These are phyloP conservation scores for Meteorus sp. DNA, from an alignment of 1,140 invertebrate genomes.

Conservation along the genomic window DNA sequence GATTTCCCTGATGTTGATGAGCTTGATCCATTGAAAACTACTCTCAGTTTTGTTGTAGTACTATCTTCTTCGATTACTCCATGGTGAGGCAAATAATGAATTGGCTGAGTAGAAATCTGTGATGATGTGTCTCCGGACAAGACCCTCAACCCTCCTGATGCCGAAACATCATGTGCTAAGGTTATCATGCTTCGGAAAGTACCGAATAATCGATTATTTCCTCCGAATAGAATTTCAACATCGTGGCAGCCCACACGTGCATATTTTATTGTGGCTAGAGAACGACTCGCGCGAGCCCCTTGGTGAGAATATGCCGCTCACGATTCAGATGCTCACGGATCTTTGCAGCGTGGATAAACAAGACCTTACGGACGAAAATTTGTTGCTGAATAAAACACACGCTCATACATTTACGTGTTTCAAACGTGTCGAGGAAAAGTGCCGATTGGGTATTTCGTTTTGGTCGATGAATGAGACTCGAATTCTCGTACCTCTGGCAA, in stretches of 20 bases:
- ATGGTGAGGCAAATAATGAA: constrained; percentile 44
- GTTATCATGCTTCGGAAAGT: background rate
- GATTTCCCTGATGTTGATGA: constrained; percentile 38
- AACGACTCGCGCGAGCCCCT: constrained; percentile 12
- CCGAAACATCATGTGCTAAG: too few relatives aligned
- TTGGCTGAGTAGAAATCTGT: too few relatives aligned
- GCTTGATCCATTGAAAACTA: constrained; percentile 48
- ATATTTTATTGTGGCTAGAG: constrained; percentile 36
- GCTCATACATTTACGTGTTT: constrained; percentile 47
- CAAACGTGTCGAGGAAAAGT: constrained; percentile 41
- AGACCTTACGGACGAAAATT: constrained; percentile 32
- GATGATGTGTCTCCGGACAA: too few relatives aligned
- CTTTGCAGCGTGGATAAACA: constrained; percentile 15
- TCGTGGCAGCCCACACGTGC: constrained; percentile 39
- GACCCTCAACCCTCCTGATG: too few relatives aligned
- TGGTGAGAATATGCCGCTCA: background rate
- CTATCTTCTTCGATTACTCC: constrained; percentile 34
- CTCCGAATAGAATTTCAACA: constrained; percentile 50
- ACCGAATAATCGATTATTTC: background rate
- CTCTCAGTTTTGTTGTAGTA: constrained; percentile 38
- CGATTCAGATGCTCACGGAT: background rate
- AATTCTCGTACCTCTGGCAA: background rate
- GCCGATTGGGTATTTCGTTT: constrained; percentile 40
- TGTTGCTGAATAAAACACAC: constrained; percentile 38
- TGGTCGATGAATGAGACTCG: constrained; percentile 31